These are phyloP conservation scores for Isotomurus palustris DNA, from an alignment of 2,888 invertebrate species.

Conservation along the genomic window DNA sequence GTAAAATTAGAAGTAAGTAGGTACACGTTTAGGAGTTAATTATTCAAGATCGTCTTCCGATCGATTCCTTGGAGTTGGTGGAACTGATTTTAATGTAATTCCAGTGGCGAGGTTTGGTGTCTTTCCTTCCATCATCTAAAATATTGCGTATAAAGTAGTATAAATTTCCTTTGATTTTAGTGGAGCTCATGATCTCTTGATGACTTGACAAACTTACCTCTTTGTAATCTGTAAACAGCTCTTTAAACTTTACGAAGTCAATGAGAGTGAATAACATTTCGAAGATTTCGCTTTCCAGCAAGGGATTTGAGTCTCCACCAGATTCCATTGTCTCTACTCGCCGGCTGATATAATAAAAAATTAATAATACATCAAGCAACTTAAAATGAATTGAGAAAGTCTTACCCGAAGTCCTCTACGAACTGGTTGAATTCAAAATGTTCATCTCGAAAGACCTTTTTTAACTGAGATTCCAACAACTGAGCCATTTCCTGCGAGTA, in stretches of 20 bases:
- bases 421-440: conserved; percentile 5
- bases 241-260: conserved; percentile 34
- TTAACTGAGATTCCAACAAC: conserved; percentile 27
- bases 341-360: neutral
- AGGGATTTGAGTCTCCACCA: neutral
- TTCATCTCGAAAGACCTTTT: conserved; percentile 24
- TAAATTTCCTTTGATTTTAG: neutral
- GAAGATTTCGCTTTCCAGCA: conserved; percentile 10
- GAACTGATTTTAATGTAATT: conserved; percentile 2
- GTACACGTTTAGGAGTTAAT: too few relatives aligned
- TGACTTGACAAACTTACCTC: conserved; percentile 14
- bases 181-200: neutral
- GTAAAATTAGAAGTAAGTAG: too few relatives aligned
- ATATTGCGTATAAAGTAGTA: neutral
- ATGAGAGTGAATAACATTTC: conserved; percentile 27
- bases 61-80: neutral
- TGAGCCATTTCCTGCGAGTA: conserved; percentile 36
- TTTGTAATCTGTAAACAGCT: conserved; percentile 31
- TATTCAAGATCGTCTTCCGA: neutral
- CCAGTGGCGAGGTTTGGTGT: conserved; percentile 18
- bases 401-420: conserved; percentile 9
- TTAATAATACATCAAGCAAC: neutral
- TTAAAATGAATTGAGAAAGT: neutral
- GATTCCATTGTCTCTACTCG: neutral
- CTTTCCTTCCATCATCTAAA: conserved; percentile 32